phyloP scores from a whole-genome alignment of 2,888 invertebrate genomes.

The Cacoxenus indagator region DNA sequence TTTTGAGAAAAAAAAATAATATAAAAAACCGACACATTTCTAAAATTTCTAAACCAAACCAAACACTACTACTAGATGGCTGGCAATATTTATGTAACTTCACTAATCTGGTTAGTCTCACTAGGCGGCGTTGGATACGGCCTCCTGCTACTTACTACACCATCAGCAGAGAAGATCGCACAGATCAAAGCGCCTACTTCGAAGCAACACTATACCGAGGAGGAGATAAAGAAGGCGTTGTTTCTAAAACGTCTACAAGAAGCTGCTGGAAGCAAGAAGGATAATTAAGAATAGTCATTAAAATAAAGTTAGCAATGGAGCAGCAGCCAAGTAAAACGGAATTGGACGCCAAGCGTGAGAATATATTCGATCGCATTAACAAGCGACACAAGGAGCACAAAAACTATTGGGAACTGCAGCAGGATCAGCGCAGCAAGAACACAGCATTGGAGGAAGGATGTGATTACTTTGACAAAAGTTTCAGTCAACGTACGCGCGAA shows the following conservation, averaged over 20 bases:
- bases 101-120: slow-evolving; percentile 75
- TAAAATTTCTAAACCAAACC: slow-evolving; percentile 1
- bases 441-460: slow-evolving; percentile 68
- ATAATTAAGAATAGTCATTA: slow-evolving; percentile 37
- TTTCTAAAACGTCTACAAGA: slow-evolving; percentile 63
- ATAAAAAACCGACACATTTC: background rate
- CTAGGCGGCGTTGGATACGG: slow-evolving; percentile 76
- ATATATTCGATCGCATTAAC: slow-evolving; percentile 64
- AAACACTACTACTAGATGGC: slow-evolving; percentile 56
- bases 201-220: slow-evolving; percentile 39
- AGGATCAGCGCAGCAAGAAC: slow-evolving; percentile 66
- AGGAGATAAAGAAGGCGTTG: slow-evolving; percentile 58
- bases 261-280: slow-evolving; percentile 46
- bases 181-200: slow-evolving; percentile 54
- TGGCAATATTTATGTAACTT: slow-evolving; percentile 68
- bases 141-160: slow-evolving; percentile 74
- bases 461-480: slow-evolving; percentile 80
- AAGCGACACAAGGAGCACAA: slow-evolving; percentile 70
- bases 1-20: slow-evolving; percentile 21
- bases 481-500: slow-evolving; percentile 77
- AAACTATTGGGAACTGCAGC: slow-evolving; percentile 65
- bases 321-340: background rate
- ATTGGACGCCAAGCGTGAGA: slow-evolving; percentile 56
- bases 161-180: slow-evolving; percentile 70
- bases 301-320: background rate